phyloP scores from a whole-genome alignment of 2,113 vertebrate species.

The Heptranchias perlo region DNA sequence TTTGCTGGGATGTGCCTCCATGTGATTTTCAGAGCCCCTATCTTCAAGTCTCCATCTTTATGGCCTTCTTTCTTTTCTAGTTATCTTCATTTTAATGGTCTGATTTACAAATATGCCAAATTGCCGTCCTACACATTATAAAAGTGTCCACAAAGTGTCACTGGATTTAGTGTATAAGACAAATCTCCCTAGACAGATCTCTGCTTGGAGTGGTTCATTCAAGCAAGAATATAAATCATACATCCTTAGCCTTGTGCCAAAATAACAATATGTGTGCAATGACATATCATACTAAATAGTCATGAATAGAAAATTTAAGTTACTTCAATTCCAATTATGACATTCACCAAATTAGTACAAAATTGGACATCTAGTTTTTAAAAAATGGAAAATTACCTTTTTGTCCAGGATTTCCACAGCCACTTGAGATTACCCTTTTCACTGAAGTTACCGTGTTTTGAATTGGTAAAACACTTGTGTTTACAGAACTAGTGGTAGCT shows the following conservation, averaged over 20 bases:
- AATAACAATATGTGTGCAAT: neutral
- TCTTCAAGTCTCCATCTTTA: neutral
- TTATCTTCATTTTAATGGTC: neutral
- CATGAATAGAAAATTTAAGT: neutral
- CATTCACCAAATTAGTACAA: neutral
- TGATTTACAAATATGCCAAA: neutral
- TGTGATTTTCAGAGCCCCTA: neutral
- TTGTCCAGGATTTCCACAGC: conserved; percentile 64
- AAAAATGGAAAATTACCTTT: conserved; percentile 65
- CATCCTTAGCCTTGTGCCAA: neutral
- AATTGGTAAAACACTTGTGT: conserved; percentile 69
- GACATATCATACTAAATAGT: neutral
- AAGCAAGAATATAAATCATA: neutral
- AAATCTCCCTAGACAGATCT: neutral
- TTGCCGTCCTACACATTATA: neutral
- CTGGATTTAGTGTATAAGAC: neutral
- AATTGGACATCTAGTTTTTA: neutral
- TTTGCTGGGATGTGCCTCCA: neutral
- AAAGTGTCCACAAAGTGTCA: neutral
- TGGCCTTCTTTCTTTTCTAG: neutral
- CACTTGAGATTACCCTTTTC: conserved; percentile 72
- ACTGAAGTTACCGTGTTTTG: conserved; percentile 79
- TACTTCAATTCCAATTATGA: neutral
- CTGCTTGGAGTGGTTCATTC: neutral
- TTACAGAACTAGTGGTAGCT: conserved; percentile 61